Conservation (phyloP, 2,113 vertebrate genomes). For the Sinocyclocheilus anophthalmus region DNA sequence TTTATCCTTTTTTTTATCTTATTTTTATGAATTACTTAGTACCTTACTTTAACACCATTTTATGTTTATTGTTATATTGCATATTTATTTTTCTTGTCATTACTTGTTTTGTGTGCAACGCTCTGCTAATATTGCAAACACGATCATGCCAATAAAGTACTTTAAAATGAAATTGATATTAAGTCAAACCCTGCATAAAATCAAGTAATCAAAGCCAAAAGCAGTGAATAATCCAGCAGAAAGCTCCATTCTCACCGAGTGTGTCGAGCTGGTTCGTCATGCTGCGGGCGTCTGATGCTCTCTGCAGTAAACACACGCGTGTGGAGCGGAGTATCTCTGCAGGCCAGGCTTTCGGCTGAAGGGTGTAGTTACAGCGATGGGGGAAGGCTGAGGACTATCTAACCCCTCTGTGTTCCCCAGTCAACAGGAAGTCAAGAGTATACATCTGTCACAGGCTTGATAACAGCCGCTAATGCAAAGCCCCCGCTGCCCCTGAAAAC, state of each 20-base stretch:
- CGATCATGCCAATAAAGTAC: not conserved
- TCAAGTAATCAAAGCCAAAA: not conserved
- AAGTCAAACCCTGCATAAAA: not conserved
- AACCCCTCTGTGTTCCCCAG: constrained; percentile 69
- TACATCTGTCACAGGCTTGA: constrained; percentile 74
- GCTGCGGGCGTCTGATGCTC: constrained; percentile 5
- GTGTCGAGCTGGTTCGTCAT: constrained; percentile 38
- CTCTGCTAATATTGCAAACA: no score
- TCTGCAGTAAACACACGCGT: constrained; percentile 28
- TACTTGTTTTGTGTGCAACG: not conserved
- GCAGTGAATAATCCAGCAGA: not conserved
- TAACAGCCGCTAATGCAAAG: constrained; percentile 65
- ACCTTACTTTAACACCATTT: no score
- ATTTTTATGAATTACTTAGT: no score
- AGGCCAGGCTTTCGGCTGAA: constrained; percentile 73
- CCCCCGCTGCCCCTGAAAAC: constrained; percentile 33
- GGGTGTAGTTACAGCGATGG: constrained; percentile 62
- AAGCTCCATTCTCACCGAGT: constrained; percentile 34
- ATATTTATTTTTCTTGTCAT: not conserved
- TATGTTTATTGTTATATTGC: not conserved
- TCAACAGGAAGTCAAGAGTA: constrained; percentile 73
- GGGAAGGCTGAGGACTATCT: constrained; percentile 51
- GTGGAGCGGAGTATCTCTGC: constrained; percentile 69
- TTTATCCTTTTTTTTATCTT: no score
- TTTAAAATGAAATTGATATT: not conserved